phyloP scores from a whole-genome alignment of 2,888 invertebrate genomes.

The Phaedon cochleariae region DNA sequence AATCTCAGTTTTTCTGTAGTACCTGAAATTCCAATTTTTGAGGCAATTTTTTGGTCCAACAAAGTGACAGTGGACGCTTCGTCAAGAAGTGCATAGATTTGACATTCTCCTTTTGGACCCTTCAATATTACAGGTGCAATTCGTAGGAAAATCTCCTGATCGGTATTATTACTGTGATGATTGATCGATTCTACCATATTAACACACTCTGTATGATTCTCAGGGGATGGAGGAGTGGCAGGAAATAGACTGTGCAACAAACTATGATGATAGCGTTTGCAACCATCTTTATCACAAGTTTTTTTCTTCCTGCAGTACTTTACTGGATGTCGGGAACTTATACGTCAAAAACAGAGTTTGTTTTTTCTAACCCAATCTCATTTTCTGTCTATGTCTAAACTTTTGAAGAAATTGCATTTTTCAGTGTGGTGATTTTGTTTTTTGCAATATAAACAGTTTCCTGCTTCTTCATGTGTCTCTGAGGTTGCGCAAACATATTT shows the following conservation, averaged over 20 bases:
- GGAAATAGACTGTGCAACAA: background rate
- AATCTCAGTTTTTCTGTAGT: background rate
- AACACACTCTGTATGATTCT: background rate
- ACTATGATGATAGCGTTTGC: background rate
- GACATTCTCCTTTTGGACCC: background rate
- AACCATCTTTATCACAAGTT: conserved; percentile 2
- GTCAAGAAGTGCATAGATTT: conserved; percentile 14
- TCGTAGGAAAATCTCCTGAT: conserved; percentile 9
- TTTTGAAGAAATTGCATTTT: conserved; percentile 9
- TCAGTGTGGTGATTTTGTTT: background rate
- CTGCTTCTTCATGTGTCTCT: background rate
- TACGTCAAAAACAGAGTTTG: background rate
- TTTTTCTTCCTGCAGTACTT: background rate
- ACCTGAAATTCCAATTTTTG: background rate
- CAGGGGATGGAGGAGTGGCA: background rate
- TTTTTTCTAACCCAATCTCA: conserved; percentile 1
- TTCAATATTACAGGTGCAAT: conserved; percentile 9
- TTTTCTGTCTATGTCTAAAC: background rate
- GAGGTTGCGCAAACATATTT: background rate
- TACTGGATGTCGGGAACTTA: background rate
- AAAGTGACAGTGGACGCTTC: conserved; percentile 17
- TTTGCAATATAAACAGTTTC: conserved; percentile 2
- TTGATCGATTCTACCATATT: background rate
- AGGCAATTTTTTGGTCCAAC: background rate
- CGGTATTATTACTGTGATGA: background rate